Percentiles rank a stretch among this genome's conserved stretches.
phyloP scores from a whole-genome alignment of 2,113 vertebrate genomes.

The Microtus oregoni region DNA sequence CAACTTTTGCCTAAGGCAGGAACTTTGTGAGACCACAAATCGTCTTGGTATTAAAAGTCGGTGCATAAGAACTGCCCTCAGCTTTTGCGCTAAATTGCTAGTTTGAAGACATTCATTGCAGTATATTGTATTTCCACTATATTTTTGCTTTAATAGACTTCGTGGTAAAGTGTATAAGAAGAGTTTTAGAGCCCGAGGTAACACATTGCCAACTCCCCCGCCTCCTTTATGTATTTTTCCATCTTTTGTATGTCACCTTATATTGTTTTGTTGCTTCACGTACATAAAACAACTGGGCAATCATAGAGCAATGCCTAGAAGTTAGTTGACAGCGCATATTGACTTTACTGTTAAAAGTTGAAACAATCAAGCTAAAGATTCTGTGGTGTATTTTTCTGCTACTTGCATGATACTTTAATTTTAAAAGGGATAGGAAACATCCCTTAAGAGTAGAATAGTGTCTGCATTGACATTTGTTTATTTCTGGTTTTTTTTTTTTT shows the following conservation, averaged over 20 bases:
- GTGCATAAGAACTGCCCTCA: conserved; percentile 91
- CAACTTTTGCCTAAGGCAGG: conserved; percentile 90
- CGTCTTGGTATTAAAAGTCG: conserved; percentile 92
- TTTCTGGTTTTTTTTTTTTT: conserved; percentile 30
- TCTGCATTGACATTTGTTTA: conserved; percentile 60
- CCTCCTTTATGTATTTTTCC: conserved; percentile 86
- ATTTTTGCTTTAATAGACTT: conserved; percentile 91
- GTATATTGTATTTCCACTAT: conserved; percentile 89
- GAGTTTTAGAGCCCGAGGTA: conserved; percentile 88
- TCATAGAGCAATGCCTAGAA: conserved; percentile 76
- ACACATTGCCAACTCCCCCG: conserved; percentile 67
- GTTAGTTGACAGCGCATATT: conserved; percentile 72
- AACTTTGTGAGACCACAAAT: conserved; percentile 91
- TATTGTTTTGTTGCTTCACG: conserved; percentile 82
- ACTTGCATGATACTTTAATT: conserved; percentile 70
- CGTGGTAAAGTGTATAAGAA: conserved; percentile 86
- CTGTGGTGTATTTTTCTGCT: conserved; percentile 73
- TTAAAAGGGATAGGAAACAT: conserved; percentile 76
- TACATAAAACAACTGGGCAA: conserved; percentile 84
- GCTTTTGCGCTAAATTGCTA: conserved; percentile 90
- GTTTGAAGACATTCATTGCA: conserved; percentile 88
- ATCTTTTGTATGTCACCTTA: conserved; percentile 87
- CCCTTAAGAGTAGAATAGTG: conserved; percentile 37
- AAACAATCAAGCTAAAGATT: conserved; percentile 77
- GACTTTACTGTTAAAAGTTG: conserved; percentile 79